phyloP scores from a whole-genome alignment of 2,113 vertebrate species.

The Chauna torquata region DNA sequence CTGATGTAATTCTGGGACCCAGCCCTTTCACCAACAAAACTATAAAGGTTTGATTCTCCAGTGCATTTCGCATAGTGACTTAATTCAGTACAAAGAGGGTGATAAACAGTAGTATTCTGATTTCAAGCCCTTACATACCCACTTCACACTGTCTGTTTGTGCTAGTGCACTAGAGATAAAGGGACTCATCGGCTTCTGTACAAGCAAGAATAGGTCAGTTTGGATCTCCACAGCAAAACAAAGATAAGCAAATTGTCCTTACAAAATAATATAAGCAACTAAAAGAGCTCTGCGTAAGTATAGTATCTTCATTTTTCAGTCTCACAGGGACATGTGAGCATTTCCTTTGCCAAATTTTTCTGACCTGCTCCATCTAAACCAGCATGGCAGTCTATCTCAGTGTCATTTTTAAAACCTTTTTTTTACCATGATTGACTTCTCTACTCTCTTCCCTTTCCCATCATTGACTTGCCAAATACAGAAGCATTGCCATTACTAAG shows the following conservation, averaged over 20 bases:
- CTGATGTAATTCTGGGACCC: slow-evolving; percentile 10
- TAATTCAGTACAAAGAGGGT: not conserved
- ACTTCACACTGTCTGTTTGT: not conserved
- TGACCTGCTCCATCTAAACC: not conserved
- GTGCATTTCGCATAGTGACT: not conserved
- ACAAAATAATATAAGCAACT: not conserved
- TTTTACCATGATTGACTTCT: not conserved
- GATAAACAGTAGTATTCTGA: not conserved
- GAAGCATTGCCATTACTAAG: not conserved
- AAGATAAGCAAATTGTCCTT: not conserved
- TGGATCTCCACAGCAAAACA: not conserved
- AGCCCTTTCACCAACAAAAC: not conserved
- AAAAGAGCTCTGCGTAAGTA: too few relatives aligned
- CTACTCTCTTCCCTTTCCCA: not conserved
- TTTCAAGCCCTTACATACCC: not conserved
- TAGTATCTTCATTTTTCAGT: not conserved
- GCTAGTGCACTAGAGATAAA: not conserved
- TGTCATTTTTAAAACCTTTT: not conserved
- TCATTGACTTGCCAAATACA: not conserved
- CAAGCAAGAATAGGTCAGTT: not conserved
- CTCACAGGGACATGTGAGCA: not conserved
- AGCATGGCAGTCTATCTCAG: too few relatives aligned
- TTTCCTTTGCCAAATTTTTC: not conserved
- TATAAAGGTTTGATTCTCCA: not conserved
- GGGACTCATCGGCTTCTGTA: not conserved